Evolutionary conservation across 2,888 invertebrate genomes (phyloP), one percentile per base, ranked within the genome.

Genomic region (Sclerodermus sp.): DNA sequence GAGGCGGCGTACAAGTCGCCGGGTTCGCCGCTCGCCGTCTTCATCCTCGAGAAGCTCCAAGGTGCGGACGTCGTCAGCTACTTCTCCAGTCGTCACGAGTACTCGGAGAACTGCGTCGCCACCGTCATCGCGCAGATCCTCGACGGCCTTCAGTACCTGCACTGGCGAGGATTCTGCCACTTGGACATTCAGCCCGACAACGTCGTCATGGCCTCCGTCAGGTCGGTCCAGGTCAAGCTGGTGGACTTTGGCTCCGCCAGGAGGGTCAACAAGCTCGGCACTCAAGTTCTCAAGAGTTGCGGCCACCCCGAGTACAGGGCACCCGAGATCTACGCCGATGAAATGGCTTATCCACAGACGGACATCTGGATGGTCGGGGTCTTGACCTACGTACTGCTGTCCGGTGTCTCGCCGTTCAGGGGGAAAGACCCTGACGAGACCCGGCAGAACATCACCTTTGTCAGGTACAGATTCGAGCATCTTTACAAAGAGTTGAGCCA

Each of bases 361-460:
- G 99, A 99, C 79, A 88, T 98, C 67, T 99, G 98, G 99, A 90
- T 93, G 15, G 85, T 98, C 44, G 98, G 96, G 45, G 93, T 93
- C 10, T 81, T 98, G 5, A 84, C 93, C 0, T 99, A 98, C 80
- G 83, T 96, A 38, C 83, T 99, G 81, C 80, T 99, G 59, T 96
- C 96, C 2, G 98, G 97, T 13, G 87, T 86, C 51, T 90, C 96
- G 46, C 96, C 98, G 41, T 99, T 95, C 87, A 83, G 84, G 52
- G 96, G 95, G 2, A 82, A 81, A 2, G 88, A 89, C 64, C 88
- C 89, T 51, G 84, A 87, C 15, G 96, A 96, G 78, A 94, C 93
- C 4, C 86, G 89, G 62, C 91, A 93, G 77, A 96, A 97, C 79
- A 93, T 96, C 67, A 86, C 89, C 60, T 94, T 88, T 81, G 95